Base-by-base conservation (phyloP, 2,888 invertebrate species). In the Ormyrus rosae region DNA sequence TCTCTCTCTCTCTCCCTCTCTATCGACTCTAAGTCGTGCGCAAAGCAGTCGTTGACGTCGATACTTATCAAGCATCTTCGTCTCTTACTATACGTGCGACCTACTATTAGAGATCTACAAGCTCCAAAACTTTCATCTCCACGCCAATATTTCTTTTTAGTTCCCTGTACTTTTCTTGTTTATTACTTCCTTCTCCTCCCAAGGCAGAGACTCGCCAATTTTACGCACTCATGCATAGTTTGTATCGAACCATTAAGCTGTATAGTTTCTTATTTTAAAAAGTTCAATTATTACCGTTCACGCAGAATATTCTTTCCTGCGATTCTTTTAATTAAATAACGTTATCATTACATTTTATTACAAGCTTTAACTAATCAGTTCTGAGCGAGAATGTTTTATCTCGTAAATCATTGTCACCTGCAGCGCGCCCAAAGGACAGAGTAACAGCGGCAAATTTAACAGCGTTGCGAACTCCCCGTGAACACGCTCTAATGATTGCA, bases 61-160 rank as follows among this genome's bases (percentile, higher is more conserved):
- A 58, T 19, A 58, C 58, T 58, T 13, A n/a, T 19, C 19, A 19
- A 19, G 19, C 19, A 19, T 58, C 58, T 58, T 7, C 7, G 13
- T 19, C 58, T 58, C 58, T 58, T 13, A 5, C 58, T 58, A n/a
- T 58, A 13, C 19, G n/a, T 8, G 58, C 13, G 58, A 13, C 58
- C 58, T 58, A 58, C 58, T 13, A 13, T 13, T 13, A 58, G 58
- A 58, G 13, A 5, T 13, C 6, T 58, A 8, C 13, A 6, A 6
- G 58, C n/a, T 13, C 58, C 19, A 13, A 58, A 58, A 58, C 13
- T 58, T 58, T 58, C 58, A 58, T 58, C 58, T 58, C n/a, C 13
- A 8, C 58, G 58, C 6, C 58, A n/a, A 6, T n/a, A n/a, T n/a
- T n/a, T 58, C 10, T 13, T 58, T n/a, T n/a, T 19, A 19, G n/a